Percentiles rank a stretch among this genome's conserved stretches.
phyloP scores from a whole-genome alignment of 2,888 invertebrate genomes.

The Onchidella celtica region DNA sequence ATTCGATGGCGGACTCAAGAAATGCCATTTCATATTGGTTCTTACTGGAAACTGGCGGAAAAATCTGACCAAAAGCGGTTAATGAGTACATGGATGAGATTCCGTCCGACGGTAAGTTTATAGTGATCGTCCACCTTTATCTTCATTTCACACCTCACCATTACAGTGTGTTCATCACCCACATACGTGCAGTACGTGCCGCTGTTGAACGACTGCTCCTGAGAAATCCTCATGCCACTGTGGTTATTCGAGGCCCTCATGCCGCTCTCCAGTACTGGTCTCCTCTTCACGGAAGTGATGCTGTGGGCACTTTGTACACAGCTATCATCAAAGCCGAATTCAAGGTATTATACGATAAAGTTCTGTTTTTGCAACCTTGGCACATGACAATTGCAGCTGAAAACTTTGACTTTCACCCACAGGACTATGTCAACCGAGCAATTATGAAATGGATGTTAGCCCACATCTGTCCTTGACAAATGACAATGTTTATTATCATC shows the following conservation, averaged over 20 bases:
- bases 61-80: neutral
- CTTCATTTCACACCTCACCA: slow-evolving; percentile 14
- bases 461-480: no score
- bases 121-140: slow-evolving; percentile 13
- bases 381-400: slow-evolving; percentile 28
- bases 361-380: slow-evolving; percentile 28
- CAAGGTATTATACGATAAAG: neutral
- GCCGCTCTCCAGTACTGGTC: neutral
- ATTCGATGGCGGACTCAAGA: slow-evolving; percentile 18
- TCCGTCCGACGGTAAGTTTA: neutral
- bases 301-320: neutral
- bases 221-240: neutral
- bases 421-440: slow-evolving; percentile 1
- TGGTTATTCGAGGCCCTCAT: slow-evolving; percentile 25
- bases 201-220: neutral
- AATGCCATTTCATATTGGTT: slow-evolving; percentile 12
- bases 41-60: neutral
- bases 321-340: slow-evolving; percentile 27
- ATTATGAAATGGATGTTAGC: neutral
- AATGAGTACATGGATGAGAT: slow-evolving; percentile 19
- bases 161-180: slow-evolving; percentile 7
- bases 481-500: no score
- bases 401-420: slow-evolving; percentile 3
- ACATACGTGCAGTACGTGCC: neutral
- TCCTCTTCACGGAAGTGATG: neutral